Percentiles rank a stretch among this genome's conserved stretches.
These are phyloP conservation scores for Cryptus viduatorius DNA, from an alignment of 2,888 invertebrate species.

Conservation along the genomic window DNA sequence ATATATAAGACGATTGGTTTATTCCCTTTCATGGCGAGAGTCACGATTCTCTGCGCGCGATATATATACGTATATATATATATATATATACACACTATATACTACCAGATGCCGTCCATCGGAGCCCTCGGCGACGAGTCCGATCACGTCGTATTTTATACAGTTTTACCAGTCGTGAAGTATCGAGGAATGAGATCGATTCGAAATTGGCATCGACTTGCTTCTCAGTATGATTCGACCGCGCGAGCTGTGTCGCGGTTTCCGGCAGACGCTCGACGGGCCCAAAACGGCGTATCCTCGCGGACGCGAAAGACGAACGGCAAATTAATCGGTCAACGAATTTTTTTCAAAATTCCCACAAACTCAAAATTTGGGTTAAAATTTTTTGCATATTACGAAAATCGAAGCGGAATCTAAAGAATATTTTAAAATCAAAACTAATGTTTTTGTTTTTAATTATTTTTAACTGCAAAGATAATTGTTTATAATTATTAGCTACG, in stretches of 20 bases:
- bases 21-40: slow-evolving; percentile 50
- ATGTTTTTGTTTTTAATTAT: too few relatives aligned
- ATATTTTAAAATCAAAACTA: too few relatives aligned
- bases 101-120: slow-evolving; percentile 1
- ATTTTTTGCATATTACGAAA: too few relatives aligned
- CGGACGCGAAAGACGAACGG: background rate
- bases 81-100: background rate
- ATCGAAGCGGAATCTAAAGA: too few relatives aligned
- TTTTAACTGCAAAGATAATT: too few relatives aligned
- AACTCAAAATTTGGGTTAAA: too few relatives aligned
- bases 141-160: slow-evolving; percentile 40
- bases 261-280: slow-evolving; percentile 43
- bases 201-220: slow-evolving; percentile 29
- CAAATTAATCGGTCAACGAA: background rate
- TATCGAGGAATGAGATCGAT: slow-evolving; percentile 56
- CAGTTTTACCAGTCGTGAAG: slow-evolving; percentile 9
- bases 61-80: background rate
- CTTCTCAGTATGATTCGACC: slow-evolving; percentile 42
- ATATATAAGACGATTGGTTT: slow-evolving; percentile 48
- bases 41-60: slow-evolving; percentile 56
- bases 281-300: background rate
- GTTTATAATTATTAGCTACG: too few relatives aligned
- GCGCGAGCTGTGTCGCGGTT: slow-evolving; percentile 11
- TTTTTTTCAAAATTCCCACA: too few relatives aligned
- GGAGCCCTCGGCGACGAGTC: slow-evolving; percentile 47